Percentiles rank a stretch among this genome's conserved stretches.
Conservation (phyloP, 2,888 invertebrate genomes). For the Sinotaia quadrata region DNA sequence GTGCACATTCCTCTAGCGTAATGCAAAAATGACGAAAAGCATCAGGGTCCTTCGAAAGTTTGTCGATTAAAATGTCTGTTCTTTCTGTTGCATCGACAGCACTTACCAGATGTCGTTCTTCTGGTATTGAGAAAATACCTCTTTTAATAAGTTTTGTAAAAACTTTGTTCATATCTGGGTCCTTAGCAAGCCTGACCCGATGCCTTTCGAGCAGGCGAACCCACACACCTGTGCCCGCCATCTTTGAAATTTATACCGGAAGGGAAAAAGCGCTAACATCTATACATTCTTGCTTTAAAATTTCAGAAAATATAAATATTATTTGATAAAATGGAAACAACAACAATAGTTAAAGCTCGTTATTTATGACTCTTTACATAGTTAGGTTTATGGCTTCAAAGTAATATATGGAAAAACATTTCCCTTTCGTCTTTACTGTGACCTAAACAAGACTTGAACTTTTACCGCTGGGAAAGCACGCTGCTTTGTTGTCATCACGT, state of each 20-base stretch:
- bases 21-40: slow-evolving; percentile 67
- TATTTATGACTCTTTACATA: too few relatives aligned
- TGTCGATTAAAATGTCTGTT: slow-evolving; percentile 64
- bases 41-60: slow-evolving; percentile 62
- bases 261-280: not conserved
- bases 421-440: too few relatives aligned
- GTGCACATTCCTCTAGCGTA: slow-evolving; percentile 62
- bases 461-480: slow-evolving; percentile 45
- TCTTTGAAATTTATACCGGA: slow-evolving; percentile 47
- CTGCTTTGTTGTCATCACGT: slow-evolving; percentile 51
- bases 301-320: not conserved
- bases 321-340: not conserved
- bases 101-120: slow-evolving; percentile 57
- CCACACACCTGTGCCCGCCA: slow-evolving; percentile 63
- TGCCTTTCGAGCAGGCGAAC: slow-evolving; percentile 61
- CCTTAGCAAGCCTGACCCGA: slow-evolving; percentile 53
- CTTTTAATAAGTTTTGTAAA: slow-evolving; percentile 57
- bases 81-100: slow-evolving; percentile 47
- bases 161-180: slow-evolving; percentile 61
- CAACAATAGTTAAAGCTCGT: too few relatives aligned
- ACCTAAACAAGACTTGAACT: too few relatives aligned
- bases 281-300: slow-evolving; percentile 11
- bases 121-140: slow-evolving; percentile 57
- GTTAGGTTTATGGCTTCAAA: too few relatives aligned
- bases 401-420: too few relatives aligned